A percentile compares a stretch with the other conserved stretches of the same genome.
Conservation (phyloP, 2,888 invertebrate species). For the Sphinx pinastri region DNA sequence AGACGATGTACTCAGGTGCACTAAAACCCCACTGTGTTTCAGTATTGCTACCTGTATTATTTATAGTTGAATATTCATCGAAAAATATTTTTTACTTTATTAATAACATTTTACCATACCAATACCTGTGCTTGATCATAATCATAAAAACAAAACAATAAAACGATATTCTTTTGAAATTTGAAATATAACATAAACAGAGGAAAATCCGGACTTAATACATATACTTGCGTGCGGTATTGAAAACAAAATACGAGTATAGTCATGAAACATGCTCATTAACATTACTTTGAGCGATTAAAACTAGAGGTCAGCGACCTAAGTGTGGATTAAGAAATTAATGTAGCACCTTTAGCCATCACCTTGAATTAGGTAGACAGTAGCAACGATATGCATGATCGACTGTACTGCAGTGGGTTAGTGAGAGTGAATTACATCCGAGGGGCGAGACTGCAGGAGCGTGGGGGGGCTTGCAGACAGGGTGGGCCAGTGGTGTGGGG, state of each 20-base stretch:
- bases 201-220: background rate
- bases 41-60: background rate
- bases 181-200: too few relatives aligned
- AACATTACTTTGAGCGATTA: background rate
- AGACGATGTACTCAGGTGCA: constrained; percentile 1
- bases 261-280: background rate
- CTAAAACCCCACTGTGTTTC: background rate
- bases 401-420: constrained; percentile 82
- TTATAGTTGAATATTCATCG: background rate
- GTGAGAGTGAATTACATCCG: constrained; percentile 82
- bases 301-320: constrained; percentile 3
- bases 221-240: background rate
- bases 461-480: constrained; percentile 67
- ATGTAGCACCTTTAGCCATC: constrained; percentile 45
- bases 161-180: too few relatives aligned
- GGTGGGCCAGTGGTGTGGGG: constrained; percentile 71
- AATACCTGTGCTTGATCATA: too few relatives aligned
- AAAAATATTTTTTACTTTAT: background rate
- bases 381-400: constrained; percentile 74
- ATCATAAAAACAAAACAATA: too few relatives aligned
- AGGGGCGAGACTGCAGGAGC: constrained; percentile 49
- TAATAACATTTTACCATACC: too few relatives aligned
- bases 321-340: constrained; percentile 28
- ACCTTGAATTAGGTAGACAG: constrained; percentile 72
- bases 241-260: background rate